Evolutionary conservation across 1,140 invertebrate genomes (phyloP).

Genomic region (Rhopalosiphum padi): DNA sequence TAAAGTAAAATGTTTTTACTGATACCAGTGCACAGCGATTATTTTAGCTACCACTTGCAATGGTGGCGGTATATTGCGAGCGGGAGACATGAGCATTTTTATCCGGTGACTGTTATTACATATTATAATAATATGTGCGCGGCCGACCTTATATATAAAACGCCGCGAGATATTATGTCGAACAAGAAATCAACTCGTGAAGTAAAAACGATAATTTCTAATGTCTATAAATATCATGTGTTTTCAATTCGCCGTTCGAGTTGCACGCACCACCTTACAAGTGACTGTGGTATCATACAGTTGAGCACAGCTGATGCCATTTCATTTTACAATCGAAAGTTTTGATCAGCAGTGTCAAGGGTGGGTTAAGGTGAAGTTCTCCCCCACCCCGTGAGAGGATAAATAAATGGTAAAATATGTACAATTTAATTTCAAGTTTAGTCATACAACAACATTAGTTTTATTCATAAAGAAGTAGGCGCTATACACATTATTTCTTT

Average conservation of each 20-base stretch:
- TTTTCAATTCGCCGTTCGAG: not conserved
- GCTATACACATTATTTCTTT: not conserved
- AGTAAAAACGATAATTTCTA: slow-evolving; percentile 8
- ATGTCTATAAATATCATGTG: not conserved
- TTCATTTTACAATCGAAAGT: not conserved
- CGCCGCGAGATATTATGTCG: not conserved
- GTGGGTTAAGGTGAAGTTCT: not conserved
- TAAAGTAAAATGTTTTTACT: not conserved
- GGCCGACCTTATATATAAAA: not conserved
- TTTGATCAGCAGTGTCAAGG: not conserved
- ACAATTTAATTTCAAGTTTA: not conserved
- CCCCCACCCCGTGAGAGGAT: not conserved
- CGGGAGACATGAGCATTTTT: slow-evolving; percentile 2
- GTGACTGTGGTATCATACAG: not conserved
- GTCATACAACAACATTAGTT: not conserved
- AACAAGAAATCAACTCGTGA: not conserved
- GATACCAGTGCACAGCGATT: not conserved
- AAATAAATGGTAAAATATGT: not conserved
- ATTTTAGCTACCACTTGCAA: not conserved
- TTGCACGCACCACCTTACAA: not conserved
- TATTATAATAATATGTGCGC: not conserved
- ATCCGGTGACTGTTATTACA: not conserved
- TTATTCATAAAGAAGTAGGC: not conserved
- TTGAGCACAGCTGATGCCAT: not conserved
- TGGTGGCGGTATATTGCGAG: not conserved